Evolutionary conservation across 2,113 vertebrate species (phyloP).

Genomic region (Lontra canadensis): DNA sequence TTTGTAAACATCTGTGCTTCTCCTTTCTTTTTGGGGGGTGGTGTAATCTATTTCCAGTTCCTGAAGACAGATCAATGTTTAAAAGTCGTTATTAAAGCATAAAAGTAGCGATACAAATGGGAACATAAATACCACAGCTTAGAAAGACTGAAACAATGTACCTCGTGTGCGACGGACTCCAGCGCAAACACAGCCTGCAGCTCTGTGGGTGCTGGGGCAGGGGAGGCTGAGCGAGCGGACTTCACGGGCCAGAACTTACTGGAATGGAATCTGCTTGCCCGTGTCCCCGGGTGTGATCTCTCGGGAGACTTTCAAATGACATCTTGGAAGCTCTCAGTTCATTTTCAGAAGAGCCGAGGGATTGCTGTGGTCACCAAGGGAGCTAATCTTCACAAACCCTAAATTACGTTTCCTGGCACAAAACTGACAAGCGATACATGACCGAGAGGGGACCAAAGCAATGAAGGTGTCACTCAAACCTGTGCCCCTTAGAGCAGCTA

Average conservation of each 20-base stretch:
- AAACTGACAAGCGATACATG: neutral
- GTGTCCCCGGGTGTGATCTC: neutral
- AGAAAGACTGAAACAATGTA: neutral
- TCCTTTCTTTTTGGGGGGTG: neutral
- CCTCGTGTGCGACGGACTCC: accelerated
- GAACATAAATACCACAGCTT: neutral
- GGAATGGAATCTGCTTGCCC: neutral
- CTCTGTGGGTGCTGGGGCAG: accelerated
- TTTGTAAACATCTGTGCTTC: neutral
- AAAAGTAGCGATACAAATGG: neutral
- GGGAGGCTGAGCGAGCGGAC: accelerated
- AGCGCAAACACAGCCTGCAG: accelerated
- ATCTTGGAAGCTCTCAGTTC: neutral
- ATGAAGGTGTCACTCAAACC: accelerated
- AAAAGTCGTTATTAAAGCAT: neutral
- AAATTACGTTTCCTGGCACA: neutral
- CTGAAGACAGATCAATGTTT: neutral
- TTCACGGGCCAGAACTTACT: accelerated
- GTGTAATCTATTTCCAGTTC: neutral
- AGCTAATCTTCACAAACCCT: neutral
- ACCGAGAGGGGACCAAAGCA: neutral
- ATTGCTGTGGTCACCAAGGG: neutral
- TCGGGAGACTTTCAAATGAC: neutral
- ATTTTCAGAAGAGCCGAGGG: neutral
- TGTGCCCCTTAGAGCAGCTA: accelerated